Evolutionary conservation across 2,797 vertebrate species (phyloP).

Genomic region (Pipistrellus nathusii): DNA sequence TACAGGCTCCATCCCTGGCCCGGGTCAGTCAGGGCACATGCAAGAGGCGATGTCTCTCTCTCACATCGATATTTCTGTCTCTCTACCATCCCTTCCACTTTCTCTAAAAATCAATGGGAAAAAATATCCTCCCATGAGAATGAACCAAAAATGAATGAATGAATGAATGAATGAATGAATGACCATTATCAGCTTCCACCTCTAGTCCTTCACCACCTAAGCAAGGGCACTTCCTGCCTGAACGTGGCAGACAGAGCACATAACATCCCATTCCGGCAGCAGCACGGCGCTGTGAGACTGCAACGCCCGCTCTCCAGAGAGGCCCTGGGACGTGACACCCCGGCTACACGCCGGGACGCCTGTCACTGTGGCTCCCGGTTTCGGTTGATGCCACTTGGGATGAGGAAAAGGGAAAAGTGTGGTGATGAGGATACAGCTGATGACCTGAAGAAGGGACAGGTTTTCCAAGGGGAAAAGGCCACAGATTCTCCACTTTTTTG

Average conservation of each 20-base stretch:
- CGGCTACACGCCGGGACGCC: fast-evolving
- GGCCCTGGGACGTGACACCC: background rate
- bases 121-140: no score
- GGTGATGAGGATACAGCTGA: background rate
- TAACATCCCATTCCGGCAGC: background rate
- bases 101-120: no score
- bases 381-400: background rate
- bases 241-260: background rate
- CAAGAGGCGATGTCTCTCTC: no score
- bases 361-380: background rate
- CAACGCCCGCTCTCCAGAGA: no score
- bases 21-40: no score
- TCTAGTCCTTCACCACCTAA: background rate
- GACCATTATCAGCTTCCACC: background rate
- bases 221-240: background rate
- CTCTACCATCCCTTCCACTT: no score
- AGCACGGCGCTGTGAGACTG: background rate
- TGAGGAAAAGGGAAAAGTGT: background rate
- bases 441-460: background rate
- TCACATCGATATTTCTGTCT: no score
- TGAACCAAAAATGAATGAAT: no score
- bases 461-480: background rate
- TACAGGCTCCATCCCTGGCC: no score
- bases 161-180: no score
- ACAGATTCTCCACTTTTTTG: background rate